These are phyloP conservation scores for Anolis apletophallus DNA, from an alignment of 2,797 vertebrate genomes.

Conservation along the genomic window DNA sequence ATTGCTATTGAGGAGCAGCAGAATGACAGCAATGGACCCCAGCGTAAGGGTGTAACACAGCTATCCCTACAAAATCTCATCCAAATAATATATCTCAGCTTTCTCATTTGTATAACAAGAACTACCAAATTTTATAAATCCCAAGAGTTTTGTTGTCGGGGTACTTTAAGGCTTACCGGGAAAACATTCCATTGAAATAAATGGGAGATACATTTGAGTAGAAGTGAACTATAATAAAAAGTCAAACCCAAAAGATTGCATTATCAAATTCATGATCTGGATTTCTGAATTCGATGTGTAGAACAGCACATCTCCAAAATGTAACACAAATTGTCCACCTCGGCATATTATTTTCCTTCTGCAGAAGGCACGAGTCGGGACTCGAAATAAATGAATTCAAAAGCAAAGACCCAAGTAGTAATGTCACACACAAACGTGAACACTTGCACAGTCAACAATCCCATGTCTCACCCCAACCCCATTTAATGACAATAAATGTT, in stretches of 20 bases:
- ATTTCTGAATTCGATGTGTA: constrained; percentile 46
- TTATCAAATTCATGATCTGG: constrained; percentile 23
- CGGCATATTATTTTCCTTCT: constrained; percentile 66
- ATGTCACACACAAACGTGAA: constrained; percentile 13
- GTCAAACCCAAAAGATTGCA: background rate
- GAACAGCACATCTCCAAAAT: constrained; percentile 51
- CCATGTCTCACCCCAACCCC: constrained; percentile 39
- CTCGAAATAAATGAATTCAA: constrained; percentile 60
- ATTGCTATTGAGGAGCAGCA: background rate
- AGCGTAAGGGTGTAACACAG: background rate
- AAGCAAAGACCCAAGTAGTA: constrained; percentile 1
- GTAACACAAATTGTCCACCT: constrained; percentile 62
- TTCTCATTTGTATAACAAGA: background rate
- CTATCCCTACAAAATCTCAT: background rate
- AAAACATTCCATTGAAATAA: background rate
- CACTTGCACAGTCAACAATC: constrained; percentile 56
- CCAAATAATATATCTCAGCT: background rate
- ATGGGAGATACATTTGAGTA: background rate
- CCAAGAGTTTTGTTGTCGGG: background rate
- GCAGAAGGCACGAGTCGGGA: constrained; percentile 66
- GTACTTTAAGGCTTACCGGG: background rate
- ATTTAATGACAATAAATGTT: constrained; percentile 58
- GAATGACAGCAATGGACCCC: too few species aligned
- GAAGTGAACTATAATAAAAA: background rate
- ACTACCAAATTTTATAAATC: background rate